Base-by-base conservation (phyloP, 2,113 vertebrate genomes). In the Takifugu flavidus region DNA sequence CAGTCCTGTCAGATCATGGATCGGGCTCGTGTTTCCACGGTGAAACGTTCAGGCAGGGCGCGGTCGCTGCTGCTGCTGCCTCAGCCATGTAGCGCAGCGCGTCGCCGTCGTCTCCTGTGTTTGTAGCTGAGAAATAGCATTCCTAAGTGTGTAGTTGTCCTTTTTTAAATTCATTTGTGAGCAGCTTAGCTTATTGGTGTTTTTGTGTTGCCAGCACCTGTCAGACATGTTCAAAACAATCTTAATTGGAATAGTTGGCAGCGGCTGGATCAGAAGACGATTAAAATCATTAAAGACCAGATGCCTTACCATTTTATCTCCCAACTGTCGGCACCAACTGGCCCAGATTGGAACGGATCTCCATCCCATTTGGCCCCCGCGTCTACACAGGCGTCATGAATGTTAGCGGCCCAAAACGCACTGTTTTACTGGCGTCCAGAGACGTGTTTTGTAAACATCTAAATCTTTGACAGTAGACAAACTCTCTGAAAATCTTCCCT, bases 301-400 rank as follows among this genome's bases (percentile, higher is more conserved):
- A 82, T 73, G 74, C 63, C 75, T 62, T 53, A 47, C 65, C 56
- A 59, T 75, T 82, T 79, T 68, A 72, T 79, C 68, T 73, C 71
- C 69, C 49, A 7, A 73, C 74, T 77, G 65, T 82, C 53, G 65
- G 59, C 71, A 75, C 76, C 74, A 79, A 72, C 70, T 73, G 74
- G 74, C 53, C 28, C 0, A 45, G 62, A 63, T 59, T 78, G 56
- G 29, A 67, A 68, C 13, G 25, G 60, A 65, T 29, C 56, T 59
- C n/a, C n/a, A 63, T 67, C 53, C 47, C 26, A 65, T 74, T 77
- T 59, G 52, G 59, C 64, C 62, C 51, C 65, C 2, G 45, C 45
- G 45, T 14, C n/a, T 13, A 47, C 4, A 12, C 13, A 14, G 13
- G 45, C 5, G 66, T 71, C 39, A 60, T 57, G 47, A 70, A 49